Evolutionary conservation across 2,888 invertebrate species (phyloP).

Genomic region (Agrenia bidenticulata): DNA sequence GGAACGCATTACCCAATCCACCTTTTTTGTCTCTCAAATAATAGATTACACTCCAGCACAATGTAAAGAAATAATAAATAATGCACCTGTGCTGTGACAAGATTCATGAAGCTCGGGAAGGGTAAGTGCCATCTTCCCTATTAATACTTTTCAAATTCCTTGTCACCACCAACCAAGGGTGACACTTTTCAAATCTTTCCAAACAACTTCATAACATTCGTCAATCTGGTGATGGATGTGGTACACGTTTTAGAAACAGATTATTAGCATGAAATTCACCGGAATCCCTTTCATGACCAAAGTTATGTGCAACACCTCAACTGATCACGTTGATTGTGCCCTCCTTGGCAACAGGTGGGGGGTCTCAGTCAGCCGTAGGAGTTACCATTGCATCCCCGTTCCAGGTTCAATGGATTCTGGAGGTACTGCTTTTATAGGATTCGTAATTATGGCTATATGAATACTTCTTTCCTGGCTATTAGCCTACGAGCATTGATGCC

Average conservation of each 20-base stretch:
- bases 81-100: too few species aligned
- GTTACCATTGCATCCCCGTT: neutral
- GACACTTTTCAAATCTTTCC: neutral
- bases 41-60: neutral
- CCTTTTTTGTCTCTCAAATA: neutral
- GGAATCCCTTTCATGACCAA: too few species aligned
- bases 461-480: neutral
- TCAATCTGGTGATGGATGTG: too few species aligned
- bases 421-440: neutral
- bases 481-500: neutral
- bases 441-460: neutral
- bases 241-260: too few species aligned
- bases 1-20: neutral
- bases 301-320: constrained; percentile 6
- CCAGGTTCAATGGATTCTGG: neutral
- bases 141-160: too few species aligned
- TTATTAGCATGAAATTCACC: too few species aligned
- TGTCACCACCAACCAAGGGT: too few species aligned
- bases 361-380: constrained; percentile 15
- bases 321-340: constrained; percentile 18
- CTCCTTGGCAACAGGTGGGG: constrained; percentile 21
- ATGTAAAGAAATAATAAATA: too few species aligned
- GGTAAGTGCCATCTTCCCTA: too few species aligned
- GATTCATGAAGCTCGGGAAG: too few species aligned
- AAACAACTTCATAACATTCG: neutral